Percentiles rank a stretch among this genome's conserved stretches.
These are phyloP conservation scores for Cephus runcator DNA, from an alignment of 2,888 invertebrate species.

Conservation along the genomic window DNA sequence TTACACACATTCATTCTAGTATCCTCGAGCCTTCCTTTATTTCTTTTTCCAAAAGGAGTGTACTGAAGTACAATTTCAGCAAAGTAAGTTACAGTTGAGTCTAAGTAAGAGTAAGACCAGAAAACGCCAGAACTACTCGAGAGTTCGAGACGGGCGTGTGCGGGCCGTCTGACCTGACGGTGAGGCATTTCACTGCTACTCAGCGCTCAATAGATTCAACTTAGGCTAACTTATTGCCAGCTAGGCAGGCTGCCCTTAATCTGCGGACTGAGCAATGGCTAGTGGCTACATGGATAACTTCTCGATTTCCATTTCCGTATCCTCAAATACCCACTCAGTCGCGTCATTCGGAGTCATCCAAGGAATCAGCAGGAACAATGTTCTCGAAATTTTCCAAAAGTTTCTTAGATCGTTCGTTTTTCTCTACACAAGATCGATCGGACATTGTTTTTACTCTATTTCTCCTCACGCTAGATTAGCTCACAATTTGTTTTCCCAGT, in stretches of 20 bases:
- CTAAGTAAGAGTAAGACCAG: conserved; percentile 20
- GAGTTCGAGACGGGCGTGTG: conserved; percentile 8
- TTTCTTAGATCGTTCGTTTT: background rate
- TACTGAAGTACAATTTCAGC: conserved; percentile 43
- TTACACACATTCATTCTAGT: background rate
- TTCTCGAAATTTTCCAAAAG: background rate
- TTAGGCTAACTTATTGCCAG: conserved; percentile 41
- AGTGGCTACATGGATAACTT: background rate
- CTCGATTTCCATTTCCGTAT: background rate
- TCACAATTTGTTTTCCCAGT: background rate
- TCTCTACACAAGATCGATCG: background rate
- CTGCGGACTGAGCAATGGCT: background rate
- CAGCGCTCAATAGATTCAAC: conserved; percentile 54
- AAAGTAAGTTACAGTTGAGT: conserved; percentile 44
- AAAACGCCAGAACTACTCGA: conserved; percentile 10
- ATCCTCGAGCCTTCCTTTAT: conserved; percentile 5
- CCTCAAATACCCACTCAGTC: background rate
- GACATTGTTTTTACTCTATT: background rate
- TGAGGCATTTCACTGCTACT: conserved; percentile 46
- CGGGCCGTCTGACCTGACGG: conserved; percentile 36
- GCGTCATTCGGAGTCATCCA: background rate
- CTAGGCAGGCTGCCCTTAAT: background rate
- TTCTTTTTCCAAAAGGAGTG: conserved; percentile 7
- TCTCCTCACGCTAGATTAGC: background rate
- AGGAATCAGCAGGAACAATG: background rate